Base-by-base conservation (phyloP, 1,140 invertebrate species). In the Oryzaephilus surinamensis region DNA sequence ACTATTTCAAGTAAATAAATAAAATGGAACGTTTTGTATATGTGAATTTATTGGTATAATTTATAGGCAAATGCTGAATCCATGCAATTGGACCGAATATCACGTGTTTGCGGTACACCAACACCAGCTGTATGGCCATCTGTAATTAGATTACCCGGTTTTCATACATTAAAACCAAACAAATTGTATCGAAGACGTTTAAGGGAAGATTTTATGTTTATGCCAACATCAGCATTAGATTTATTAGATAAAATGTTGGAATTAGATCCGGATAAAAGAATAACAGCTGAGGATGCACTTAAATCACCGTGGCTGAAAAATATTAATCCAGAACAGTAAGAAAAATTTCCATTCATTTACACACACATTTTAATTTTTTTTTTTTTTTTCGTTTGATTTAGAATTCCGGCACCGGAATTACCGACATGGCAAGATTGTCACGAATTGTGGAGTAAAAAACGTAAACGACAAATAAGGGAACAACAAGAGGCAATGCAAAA, bases 341-440 rank as follows among this genome's bases (percentile, higher is more conserved):
- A 80, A 30, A 8, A n/a, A 17, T 33, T 1, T 33, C 7, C 10
- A 19, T 19, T 18, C 3, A 12, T 18, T 19, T 24, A 7, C 8
- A 3, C 10, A 24, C 8, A 24, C 6, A 21, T 18, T 40, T 40
- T 21, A 33, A 8, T 41, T 41, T 23, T 30, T n/a, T 12, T 29
- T 20, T 32, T 29, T 24, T 27, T 35, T 16, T 27, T 45, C 31
- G 32, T 41, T 48, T 43, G 43, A 54, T 64, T 42, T 64, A 92
- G 88, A 63, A 85, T 88, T 78, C 72, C 77, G 37, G 76, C 76
- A 11, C 83, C 84, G 7, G 74, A 84, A 53, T 62, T 97, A 43
- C 96, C 96, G 1, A 87, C 80, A 16, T 90, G 90, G 78, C 95
- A 98, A 71, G 96, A 99, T 68, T 99, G 96, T 65, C 96, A 99